Evolutionary conservation across 2,113 vertebrate genomes (phyloP).

Genomic region (Ailurus styani): DNA sequence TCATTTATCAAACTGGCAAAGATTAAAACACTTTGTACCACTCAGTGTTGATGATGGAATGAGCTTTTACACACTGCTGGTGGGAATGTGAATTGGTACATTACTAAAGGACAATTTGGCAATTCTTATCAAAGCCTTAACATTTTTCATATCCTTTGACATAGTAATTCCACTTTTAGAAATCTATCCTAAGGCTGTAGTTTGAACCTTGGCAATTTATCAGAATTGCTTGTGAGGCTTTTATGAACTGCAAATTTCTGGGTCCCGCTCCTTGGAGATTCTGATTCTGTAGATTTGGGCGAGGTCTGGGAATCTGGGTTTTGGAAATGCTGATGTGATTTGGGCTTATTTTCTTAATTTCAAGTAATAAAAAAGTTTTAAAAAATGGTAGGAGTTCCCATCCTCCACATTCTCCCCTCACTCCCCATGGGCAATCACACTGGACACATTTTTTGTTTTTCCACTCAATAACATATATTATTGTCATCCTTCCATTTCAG

Average conservation of each 20-base stretch:
- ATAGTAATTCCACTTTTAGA: constrained; percentile 46
- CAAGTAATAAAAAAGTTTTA: not conserved
- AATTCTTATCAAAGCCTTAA: constrained; percentile 25
- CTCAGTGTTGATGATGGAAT: not conserved
- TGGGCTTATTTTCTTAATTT: not conserved
- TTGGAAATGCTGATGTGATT: not conserved
- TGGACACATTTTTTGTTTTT: not conserved
- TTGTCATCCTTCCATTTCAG: not conserved
- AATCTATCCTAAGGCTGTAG: constrained; percentile 29
- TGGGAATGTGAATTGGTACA: not conserved
- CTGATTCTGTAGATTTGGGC: not conserved
- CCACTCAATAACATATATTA: not conserved
- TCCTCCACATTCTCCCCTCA: not conserved
- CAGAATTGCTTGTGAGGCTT: not conserved
- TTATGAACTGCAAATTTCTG: constrained; percentile 26
- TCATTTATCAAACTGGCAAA: constrained; percentile 46
- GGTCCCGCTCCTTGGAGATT: not conserved
- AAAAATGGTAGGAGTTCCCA: not conserved
- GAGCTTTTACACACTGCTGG: not conserved
- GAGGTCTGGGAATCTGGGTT: not conserved
- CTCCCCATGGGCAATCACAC: not conserved
- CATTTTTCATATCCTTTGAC: constrained; percentile 47
- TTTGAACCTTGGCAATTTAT: not conserved
- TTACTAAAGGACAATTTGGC: constrained; percentile 18
- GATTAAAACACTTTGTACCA: constrained; percentile 28